Evolutionary conservation across 35 echinoderm and acorn worm genomes (phyloP).

Genomic region (Lytechinus pictus): DNA sequence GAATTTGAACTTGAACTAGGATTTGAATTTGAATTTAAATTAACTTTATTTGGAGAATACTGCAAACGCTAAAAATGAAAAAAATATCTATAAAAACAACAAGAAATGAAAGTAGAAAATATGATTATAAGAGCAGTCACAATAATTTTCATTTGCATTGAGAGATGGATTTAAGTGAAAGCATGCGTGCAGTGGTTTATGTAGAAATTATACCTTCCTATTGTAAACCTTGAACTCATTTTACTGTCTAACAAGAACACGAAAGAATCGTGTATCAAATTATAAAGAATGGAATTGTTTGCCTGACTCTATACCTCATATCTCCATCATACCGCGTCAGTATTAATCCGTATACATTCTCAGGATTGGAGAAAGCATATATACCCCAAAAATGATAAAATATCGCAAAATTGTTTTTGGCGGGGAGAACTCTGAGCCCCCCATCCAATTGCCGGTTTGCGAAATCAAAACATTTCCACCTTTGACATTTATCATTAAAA

Average conservation of each 20-base stretch:
- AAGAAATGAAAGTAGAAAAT: too few species aligned
- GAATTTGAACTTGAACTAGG: too few species aligned
- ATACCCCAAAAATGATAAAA: not conserved
- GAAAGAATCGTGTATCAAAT: not conserved
- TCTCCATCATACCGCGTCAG: not conserved
- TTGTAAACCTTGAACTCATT: not conserved
- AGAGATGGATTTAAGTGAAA: too few species aligned
- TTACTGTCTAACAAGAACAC: not conserved
- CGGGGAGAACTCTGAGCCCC: not conserved
- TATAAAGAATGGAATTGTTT: not conserved
- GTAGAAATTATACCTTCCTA: too few species aligned
- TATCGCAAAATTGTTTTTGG: not conserved
- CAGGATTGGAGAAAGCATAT: not conserved
- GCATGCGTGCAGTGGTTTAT: too few species aligned
- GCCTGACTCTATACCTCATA: not conserved
- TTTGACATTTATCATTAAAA: constrained; percentile 21
- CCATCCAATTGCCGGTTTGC: not conserved
- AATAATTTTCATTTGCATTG: too few species aligned
- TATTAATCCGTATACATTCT: not conserved
- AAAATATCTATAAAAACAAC: too few species aligned
- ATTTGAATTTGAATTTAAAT: too few species aligned
- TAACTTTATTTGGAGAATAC: too few species aligned
- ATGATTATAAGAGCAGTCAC: too few species aligned
- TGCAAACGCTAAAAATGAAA: too few species aligned
- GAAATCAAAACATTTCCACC: not conserved